Conservation (phyloP, 2,113 vertebrate species). For the Seriola dumerili region DNA sequence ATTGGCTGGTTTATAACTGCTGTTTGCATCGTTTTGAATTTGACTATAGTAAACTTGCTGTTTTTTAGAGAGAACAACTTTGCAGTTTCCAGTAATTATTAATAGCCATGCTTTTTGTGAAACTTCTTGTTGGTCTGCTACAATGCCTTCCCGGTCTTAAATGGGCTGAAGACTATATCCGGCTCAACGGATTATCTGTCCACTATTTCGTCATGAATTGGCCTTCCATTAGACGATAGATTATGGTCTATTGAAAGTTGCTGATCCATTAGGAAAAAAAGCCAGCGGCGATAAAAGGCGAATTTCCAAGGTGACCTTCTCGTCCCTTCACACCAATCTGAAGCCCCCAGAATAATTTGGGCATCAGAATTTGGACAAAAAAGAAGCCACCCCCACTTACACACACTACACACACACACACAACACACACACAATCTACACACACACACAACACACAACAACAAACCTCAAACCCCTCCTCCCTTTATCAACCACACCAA, state of each 20-base stretch:
- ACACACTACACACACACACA: too few species aligned
- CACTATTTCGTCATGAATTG: constrained; percentile 84
- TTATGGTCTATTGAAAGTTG: constrained; percentile 95
- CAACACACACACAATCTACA: background rate
- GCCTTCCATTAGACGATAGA: constrained; percentile 93
- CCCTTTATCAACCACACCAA: constrained; percentile 89
- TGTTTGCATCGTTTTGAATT: too few species aligned
- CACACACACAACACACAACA: constrained; percentile 3
- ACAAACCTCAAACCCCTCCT: constrained; percentile 80
- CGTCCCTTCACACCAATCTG: constrained; percentile 96
- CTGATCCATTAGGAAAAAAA: constrained; percentile 96
- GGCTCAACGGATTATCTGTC: constrained; percentile 75
- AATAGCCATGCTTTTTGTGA: constrained; percentile 23
- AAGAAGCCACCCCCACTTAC: constrained; percentile 65
- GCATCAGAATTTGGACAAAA: constrained; percentile 93
- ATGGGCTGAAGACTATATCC: constrained; percentile 51
- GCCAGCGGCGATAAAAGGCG: constrained; percentile 95
- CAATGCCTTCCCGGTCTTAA: constrained; percentile 62
- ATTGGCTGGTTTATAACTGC: too few species aligned
- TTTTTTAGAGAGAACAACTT: background rate
- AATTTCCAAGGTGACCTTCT: constrained; percentile 97
- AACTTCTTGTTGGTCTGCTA: constrained; percentile 45
- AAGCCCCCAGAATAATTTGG: constrained; percentile 91
- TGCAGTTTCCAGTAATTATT: constrained; percentile 48
- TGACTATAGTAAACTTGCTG: too few species aligned